These are phyloP conservation scores for Neosilurus hyrtlii DNA, from an alignment of 2,797 vertebrate species.

Conservation along the genomic window DNA sequence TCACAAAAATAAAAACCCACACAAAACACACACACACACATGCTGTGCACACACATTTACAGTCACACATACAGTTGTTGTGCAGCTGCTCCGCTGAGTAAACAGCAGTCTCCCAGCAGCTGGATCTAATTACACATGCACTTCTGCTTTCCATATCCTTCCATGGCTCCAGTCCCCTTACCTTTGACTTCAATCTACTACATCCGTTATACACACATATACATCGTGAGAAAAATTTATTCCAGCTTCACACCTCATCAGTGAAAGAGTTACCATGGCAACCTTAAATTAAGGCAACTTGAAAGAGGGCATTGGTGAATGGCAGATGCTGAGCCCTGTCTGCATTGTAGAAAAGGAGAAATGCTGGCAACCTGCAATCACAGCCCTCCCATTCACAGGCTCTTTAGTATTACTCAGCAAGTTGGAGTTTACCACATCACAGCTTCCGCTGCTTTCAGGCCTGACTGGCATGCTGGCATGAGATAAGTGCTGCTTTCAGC, in stretches of 20 bases:
- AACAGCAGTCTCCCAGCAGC: constrained; percentile 65
- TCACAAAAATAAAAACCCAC: constrained; percentile 23
- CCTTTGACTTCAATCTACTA: constrained; percentile 63
- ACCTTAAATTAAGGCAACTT: constrained; percentile 78
- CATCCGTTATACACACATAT: constrained; percentile 42
- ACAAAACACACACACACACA: not conserved
- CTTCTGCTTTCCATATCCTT: constrained; percentile 65
- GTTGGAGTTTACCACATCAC: constrained; percentile 78
- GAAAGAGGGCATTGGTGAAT: constrained; percentile 73
- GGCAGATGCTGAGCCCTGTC: constrained; percentile 71
- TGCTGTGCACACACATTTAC: constrained; percentile 27
- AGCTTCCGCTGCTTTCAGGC: constrained; percentile 77
- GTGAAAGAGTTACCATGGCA: constrained; percentile 76
- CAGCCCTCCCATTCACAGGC: constrained; percentile 74
- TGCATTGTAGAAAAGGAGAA: constrained; percentile 70
- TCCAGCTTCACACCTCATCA: constrained; percentile 67
- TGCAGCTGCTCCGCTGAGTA: constrained; percentile 62
- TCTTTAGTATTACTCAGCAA: constrained; percentile 81
- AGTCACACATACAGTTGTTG: constrained; percentile 40
- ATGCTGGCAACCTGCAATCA: constrained; percentile 78
- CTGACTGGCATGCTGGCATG: constrained; percentile 77
- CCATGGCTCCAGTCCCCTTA: constrained; percentile 63
- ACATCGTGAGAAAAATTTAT: constrained; percentile 33
- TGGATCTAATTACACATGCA: constrained; percentile 67
- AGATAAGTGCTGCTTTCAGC: constrained; percentile 77